These are phyloP conservation scores for Flexamia atlantica DNA, from an alignment of 2,888 invertebrate genomes.

Conservation along the genomic window DNA sequence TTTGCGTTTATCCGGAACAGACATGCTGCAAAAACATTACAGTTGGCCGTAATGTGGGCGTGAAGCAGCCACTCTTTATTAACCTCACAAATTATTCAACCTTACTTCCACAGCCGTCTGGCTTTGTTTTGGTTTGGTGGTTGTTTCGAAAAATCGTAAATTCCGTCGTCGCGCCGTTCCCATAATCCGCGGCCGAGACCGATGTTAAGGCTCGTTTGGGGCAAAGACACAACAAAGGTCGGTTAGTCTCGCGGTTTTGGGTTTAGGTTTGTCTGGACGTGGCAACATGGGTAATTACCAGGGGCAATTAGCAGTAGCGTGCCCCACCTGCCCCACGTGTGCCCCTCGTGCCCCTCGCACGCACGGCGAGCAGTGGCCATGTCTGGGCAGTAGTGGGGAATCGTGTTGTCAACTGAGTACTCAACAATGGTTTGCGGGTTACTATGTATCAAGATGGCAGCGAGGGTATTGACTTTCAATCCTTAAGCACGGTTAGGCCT, in stretches of 20 bases:
- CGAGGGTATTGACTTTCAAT: too few relatives aligned
- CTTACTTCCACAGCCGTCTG: slow-evolving; percentile 9
- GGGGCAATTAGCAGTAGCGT: slow-evolving; percentile 12
- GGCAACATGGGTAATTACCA: slow-evolving; percentile 1
- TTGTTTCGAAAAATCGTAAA: slow-evolving; percentile 19
- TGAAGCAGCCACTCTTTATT: not conserved
- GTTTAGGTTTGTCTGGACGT: slow-evolving; percentile 22
- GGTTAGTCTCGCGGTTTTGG: slow-evolving; percentile 22
- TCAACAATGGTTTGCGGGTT: too few relatives aligned
- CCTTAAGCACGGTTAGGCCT: too few relatives aligned
- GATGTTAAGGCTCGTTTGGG: slow-evolving; percentile 5
- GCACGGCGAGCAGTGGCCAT: not conserved
- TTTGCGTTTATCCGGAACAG: too few relatives aligned
- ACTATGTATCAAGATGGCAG: too few relatives aligned
- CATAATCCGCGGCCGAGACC: not conserved
- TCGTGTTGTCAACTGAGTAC: too few relatives aligned
- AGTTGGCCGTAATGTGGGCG: too few relatives aligned
- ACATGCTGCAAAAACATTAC: too few relatives aligned
- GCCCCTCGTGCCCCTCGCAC: not conserved
- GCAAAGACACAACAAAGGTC: slow-evolving; percentile 23
- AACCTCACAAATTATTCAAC: not conserved
- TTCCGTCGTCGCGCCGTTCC: not conserved
- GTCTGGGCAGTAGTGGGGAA: too few relatives aligned
- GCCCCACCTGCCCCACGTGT: slow-evolving; percentile 5
- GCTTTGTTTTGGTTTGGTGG: slow-evolving; percentile 22